Conservation (phyloP, 2,888 invertebrate genomes). For the Trachelus tabidus region DNA sequence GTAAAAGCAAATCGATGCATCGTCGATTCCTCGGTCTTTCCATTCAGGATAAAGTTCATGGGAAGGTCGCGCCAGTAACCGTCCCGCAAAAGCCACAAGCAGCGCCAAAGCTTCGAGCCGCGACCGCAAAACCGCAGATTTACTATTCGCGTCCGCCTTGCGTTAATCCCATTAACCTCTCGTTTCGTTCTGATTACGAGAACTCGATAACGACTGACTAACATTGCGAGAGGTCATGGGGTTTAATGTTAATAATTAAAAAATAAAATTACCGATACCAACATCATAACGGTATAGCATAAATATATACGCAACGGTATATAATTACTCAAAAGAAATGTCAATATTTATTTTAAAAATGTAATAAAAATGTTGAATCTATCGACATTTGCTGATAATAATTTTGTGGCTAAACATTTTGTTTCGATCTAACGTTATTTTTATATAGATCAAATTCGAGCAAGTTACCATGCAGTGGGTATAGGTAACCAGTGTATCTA, state of each 20-base stretch:
- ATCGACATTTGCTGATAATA: too few relatives aligned
- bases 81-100: not conserved
- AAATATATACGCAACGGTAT: too few relatives aligned
- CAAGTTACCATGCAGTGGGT: too few relatives aligned
- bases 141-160: conserved; percentile 7
- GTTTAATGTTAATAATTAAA: not conserved
- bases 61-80: not conserved
- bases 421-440: too few relatives aligned
- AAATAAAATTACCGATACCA: not conserved
- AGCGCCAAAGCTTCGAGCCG: not conserved
- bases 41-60: not conserved
- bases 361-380: too few relatives aligned
- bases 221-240: not conserved
- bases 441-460: too few relatives aligned
- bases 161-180: conserved; percentile 50
- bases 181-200: conserved; percentile 45
- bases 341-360: too few relatives aligned
- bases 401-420: too few relatives aligned
- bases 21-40: not conserved
- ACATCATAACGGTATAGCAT: too few relatives aligned
- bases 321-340: too few relatives aligned
- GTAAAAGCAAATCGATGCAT: not conserved
- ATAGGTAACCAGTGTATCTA: too few relatives aligned
- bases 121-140: conserved; percentile 22
- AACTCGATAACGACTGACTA: not conserved